Evolutionary conservation across 2,113 vertebrate species (phyloP), one percentile per base, ranked within the genome.

Genomic region (Chloropsis cyanopogon): DNA sequence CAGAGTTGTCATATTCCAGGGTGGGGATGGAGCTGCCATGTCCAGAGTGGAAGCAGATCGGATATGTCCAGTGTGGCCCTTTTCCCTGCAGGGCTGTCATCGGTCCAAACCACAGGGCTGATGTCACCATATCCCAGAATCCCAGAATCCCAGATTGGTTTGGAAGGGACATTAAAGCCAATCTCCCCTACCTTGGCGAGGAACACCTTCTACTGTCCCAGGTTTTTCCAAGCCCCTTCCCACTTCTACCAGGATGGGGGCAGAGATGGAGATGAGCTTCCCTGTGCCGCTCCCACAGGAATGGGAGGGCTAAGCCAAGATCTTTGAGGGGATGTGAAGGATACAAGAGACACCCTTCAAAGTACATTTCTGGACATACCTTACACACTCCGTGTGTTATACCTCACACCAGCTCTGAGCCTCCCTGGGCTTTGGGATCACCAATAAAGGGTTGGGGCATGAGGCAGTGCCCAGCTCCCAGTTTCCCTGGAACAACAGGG

Each of bases 371-470:
- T 28, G 26, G 35, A 10, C 24, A 64, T 92, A 31, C 21, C 8
- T 11, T n/a, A 0, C 4, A 0, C 15, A 33, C 52, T 37, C 37
- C n/a, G n/a, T 3, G 31, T 14, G 53, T 31, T 21, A 1, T 1
- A 2, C 10, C 25, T 25, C 18, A 22, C 37, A 39, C 9, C 46
- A 49, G 23, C 53, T 59, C 56, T 46, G 75, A 60, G 41, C 61
- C 42, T 35, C 54, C 22, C 21, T 12, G 59, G 37, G 22, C 22
- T 60, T 15, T 69, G 46, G 22, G 24, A 23, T 77, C 53, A 12
- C 50, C 39, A 42, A 2, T 11, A 14, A 73, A 11, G 35, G 5
- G 2, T 2, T 52, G 39, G 33, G 29, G 4, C 14, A 42, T 2
- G 13, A 0, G 3, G 33, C 2, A 2, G 33, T 15, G 25, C 12